A percentile compares a stretch with the other conserved stretches of the same genome.
Conservation (phyloP, 2,888 invertebrate genomes). For the Hoplodrina ambigua region DNA sequence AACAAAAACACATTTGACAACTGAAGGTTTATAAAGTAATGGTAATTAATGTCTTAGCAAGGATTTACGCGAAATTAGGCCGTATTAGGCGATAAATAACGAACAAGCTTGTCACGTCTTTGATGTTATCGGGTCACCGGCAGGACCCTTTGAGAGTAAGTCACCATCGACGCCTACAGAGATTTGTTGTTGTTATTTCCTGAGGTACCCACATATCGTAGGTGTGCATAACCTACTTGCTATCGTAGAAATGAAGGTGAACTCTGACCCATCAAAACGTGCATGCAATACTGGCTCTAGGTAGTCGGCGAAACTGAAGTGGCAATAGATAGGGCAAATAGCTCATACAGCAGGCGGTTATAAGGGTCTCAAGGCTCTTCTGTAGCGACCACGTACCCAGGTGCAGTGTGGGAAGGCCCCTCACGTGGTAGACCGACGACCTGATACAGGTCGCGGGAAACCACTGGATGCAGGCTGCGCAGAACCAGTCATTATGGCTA, state of each 20-base stretch:
- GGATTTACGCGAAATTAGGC: constrained; percentile 2
- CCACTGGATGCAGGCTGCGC: too few species aligned
- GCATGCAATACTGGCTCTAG: too few species aligned
- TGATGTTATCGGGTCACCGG: not conserved
- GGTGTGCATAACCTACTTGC: not conserved
- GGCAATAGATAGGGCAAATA: too few species aligned
- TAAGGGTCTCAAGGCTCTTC: too few species aligned
- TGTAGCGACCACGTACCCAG: too few species aligned
- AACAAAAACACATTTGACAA: constrained; percentile 1
- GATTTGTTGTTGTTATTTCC: not conserved
- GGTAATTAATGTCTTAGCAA: not conserved
- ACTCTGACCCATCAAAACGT: not conserved
- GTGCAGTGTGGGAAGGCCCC: too few species aligned
- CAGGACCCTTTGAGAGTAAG: not conserved
- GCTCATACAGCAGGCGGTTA: too few species aligned
- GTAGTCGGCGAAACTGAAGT: too few species aligned
- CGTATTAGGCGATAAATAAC: not conserved
- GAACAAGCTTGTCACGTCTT: not conserved
- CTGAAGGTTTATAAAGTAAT: constrained; percentile 7
- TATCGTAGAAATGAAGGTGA: not conserved
- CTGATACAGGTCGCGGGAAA: too few species aligned
- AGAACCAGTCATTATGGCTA: too few species aligned
- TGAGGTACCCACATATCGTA: not conserved
- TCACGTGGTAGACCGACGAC: too few species aligned
- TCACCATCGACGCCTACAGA: not conserved